Evolutionary conservation across 2,888 invertebrate genomes (phyloP).

Genomic region (Mesochorus sp.): DNA sequence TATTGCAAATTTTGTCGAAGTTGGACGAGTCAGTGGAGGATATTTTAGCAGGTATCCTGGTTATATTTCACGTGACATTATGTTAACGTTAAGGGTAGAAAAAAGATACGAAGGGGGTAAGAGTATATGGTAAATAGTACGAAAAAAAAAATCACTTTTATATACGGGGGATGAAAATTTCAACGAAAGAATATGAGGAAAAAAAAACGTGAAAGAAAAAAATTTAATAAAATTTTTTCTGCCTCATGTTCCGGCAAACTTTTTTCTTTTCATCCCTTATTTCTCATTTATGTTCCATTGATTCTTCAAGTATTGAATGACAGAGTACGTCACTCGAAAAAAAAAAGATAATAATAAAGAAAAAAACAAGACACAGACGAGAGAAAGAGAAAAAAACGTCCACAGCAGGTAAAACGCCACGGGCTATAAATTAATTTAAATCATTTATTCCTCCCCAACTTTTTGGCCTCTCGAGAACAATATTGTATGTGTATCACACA

Average conservation of each 20-base stretch:
- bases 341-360: neutral
- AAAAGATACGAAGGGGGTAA: neutral
- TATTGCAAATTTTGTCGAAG: slow-evolving; percentile 60
- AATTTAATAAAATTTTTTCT: slow-evolving; percentile 72
- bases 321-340: neutral
- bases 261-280: no score
- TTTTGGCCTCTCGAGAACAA: neutral
- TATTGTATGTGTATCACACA: slow-evolving; percentile 25
- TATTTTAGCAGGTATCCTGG: slow-evolving; percentile 50
- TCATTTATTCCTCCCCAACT: slow-evolving; percentile 1
- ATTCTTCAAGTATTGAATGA: slow-evolving; percentile 24
- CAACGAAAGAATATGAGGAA: neutral
- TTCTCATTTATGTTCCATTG: slow-evolving; percentile 44
- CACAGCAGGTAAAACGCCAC: neutral
- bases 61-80: slow-evolving; percentile 65
- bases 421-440: slow-evolving; percentile 41
- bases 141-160: no score
- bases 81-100: slow-evolving; percentile 62
- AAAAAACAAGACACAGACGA: slow-evolving; percentile 14
- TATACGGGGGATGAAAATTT: neutral
- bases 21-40: slow-evolving; percentile 44
- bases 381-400: slow-evolving; percentile 25
- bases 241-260: slow-evolving; percentile 71
- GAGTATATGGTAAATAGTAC: slow-evolving; percentile 7
- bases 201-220: slow-evolving; percentile 33